Evolutionary conservation across 2,113 vertebrate species (phyloP).

Genomic region (Ahaetulla prasina): DNA sequence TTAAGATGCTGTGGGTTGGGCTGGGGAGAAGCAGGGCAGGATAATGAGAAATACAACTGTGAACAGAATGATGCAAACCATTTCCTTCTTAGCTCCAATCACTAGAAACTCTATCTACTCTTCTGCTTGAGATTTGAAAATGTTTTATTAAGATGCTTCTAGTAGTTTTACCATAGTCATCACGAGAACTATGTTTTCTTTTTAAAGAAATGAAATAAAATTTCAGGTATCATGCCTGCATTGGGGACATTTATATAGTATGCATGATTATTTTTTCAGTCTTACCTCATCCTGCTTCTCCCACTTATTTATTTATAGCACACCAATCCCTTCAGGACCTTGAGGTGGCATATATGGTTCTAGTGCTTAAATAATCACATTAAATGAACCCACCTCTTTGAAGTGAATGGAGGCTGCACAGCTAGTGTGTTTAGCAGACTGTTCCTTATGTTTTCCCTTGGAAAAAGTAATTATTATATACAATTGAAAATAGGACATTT

Average conservation of each 20-base stretch:
- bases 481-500: constrained; percentile 22
- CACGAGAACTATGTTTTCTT: not conserved
- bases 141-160: not conserved
- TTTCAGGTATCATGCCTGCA: not conserved
- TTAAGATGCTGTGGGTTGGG: not conserved
- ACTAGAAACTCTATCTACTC: not conserved
- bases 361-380: not conserved
- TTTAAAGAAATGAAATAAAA: not conserved
- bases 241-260: not conserved
- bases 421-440: not conserved
- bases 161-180: not conserved
- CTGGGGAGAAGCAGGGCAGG: not conserved
- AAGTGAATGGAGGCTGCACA: not conserved
- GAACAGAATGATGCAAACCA: not conserved
- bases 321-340: not conserved
- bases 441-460: not conserved
- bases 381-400: not conserved
- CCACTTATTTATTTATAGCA: not conserved
- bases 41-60: not conserved
- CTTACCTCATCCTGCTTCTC: not conserved
- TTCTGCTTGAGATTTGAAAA: not conserved
- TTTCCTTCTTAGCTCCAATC: not conserved
- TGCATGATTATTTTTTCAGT: not conserved
- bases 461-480: constrained; percentile 1
- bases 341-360: not conserved